Conservation (phyloP, 2,113 vertebrate genomes). For the Falcunculus frontatus region DNA sequence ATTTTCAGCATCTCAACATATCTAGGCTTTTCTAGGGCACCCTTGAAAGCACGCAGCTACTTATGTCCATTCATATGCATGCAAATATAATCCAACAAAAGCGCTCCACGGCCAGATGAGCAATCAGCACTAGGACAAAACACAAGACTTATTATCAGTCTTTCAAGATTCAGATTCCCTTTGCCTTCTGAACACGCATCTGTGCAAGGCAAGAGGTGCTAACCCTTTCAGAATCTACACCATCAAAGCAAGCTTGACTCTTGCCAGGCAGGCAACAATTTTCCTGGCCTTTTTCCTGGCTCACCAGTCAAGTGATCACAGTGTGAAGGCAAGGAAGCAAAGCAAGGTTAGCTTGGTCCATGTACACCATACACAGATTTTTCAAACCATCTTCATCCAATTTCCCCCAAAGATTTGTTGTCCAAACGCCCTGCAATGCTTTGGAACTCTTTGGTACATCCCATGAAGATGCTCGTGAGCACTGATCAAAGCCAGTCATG, state of each 20-base stretch:
- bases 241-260: not conserved
- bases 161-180: slow-evolving; percentile 9
- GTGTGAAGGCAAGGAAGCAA: not conserved
- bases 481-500: not conserved
- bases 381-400: not conserved
- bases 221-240: not conserved
- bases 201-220: not conserved
- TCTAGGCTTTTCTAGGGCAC: slow-evolving; percentile 11
- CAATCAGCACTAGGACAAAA: slow-evolving; percentile 41
- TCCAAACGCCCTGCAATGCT: not conserved
- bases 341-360: not conserved
- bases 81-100: slow-evolving; percentile 33
- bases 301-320: not conserved
- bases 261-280: not conserved
- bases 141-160: slow-evolving; percentile 11
- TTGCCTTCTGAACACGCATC: not conserved
- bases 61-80: slow-evolving; percentile 24
- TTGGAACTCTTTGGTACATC: not conserved
- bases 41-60: slow-evolving; percentile 14
- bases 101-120: not conserved
- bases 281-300: not conserved
- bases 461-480: not conserved
- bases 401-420: not conserved
- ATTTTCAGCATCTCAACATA: slow-evolving; percentile 13
- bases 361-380: not conserved